Evolutionary conservation across 2,113 vertebrate species (phyloP), one percentile per base, ranked within the genome.

Genomic region (Pachycephala philippinensis): DNA sequence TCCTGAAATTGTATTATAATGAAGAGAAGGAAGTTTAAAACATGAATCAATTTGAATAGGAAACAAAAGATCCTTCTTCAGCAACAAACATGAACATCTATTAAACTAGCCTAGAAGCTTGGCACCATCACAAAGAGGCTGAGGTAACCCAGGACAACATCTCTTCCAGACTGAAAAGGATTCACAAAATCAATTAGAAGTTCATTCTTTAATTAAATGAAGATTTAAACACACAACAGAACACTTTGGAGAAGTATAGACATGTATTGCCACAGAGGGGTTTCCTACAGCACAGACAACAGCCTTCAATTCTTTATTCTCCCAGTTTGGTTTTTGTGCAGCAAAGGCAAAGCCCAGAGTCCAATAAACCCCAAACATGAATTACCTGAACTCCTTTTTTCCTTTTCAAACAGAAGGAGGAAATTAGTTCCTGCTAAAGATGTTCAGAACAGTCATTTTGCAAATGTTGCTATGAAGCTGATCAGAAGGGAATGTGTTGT

Each of bases 131-230:
- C 35, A 81, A 70, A 71, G 22, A 92, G 20, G 39, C 70, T 77
- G 78, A 87, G 59, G 72, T 78, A 92, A 90, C 19, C 24, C 37
- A 64, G 40, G 49, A 78, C 47, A 85, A 37, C 35, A 27, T 54
- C 54, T 80, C 52, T 74, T 60, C 20, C 60, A 60, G 23, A 54
- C 26, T 47, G 56, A 91, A 80, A 88, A 85, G 60, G 44, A 87
- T 82, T 92, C 66, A 84, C 49, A 63, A 28, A 90, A 81, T 64
- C 57, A 61, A 90, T 66, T 53, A 94, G 31, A 49, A 76, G 45
- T 86, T 91, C 30, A 21, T 61, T 83, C 81, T 95, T 95, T 96
- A 94, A 94, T 94, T 76, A 89, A 92, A 89, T 20, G 28, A 89
- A 87, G 31, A 95, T 75, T 86, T 93, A 93, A 42, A 83, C 27